Evolutionary conservation across 37 sponge, comb jelly and placozoan species (phyloP), one percentile per base, ranked within the genome.

Genomic region (Chondrilla cf. caribensis): DNA sequence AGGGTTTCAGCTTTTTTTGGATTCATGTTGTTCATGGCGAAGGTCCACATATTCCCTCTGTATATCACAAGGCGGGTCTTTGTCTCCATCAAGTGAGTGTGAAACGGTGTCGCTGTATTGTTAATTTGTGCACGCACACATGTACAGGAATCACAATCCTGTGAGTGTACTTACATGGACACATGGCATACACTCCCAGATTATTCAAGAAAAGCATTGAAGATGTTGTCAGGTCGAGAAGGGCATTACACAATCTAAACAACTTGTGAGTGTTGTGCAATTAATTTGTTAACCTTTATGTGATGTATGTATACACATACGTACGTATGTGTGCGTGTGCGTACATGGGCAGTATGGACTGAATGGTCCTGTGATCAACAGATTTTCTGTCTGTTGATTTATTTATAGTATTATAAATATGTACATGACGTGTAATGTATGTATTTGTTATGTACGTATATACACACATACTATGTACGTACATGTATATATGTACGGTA

Each of bases 1-100:
- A 84, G 89, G 66, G 86, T 96, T 51, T 29, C 79, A 2, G 64
- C 94, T 79, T 93, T 86, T 77, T 83, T 93, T 54, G 87, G 86
- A 29, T 92, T 95, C 80, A 92, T 94, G 90, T 22, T 75, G 37
- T 87, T 98, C 59, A 96, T 98, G 99, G 85, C 94, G 38, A 89
- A 86, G 70, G 84, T 96, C 28, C 91, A 92, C 47, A 91, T 92
- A 54, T 86, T 96, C 54, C 99, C 99, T 22, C 89, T 98, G 28
- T 96, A 97, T 67, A 92, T 93, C 32, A 87, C 93, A 62, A 58
- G 99, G 68, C 90, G 97, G 58, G 71, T 92, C 62, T 98, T 93
- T 84, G 81, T 92, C 36, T 88, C 99, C 24, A 84, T 91, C 58
- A 90, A 84, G 94, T 96, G 37, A 81, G 92, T 78, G 75, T 8